phyloP scores from a whole-genome alignment of 2,113 vertebrate species.

The Xyrauchen texanus region DNA sequence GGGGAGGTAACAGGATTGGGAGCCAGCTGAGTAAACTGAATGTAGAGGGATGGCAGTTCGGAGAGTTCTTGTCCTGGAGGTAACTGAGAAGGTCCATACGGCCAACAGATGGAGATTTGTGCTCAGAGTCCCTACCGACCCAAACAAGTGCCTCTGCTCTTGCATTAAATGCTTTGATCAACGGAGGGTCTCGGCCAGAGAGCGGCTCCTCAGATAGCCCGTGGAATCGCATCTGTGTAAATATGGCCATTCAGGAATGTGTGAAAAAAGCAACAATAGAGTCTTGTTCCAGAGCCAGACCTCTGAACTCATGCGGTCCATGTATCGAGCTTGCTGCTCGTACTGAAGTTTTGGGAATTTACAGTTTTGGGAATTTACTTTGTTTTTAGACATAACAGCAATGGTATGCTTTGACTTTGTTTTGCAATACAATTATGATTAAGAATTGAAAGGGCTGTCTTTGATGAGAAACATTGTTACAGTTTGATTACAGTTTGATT shows the following conservation, averaged over 20 bases:
- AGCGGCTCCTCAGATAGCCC: conserved; percentile 81
- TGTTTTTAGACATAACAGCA: conserved; percentile 69
- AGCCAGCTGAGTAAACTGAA: conserved; percentile 79
- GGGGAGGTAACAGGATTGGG: conserved; percentile 71
- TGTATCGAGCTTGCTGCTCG: conserved; percentile 61
- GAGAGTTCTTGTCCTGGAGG: conserved; percentile 72
- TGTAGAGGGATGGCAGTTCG: conserved; percentile 60
- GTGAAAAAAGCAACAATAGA: conserved; percentile 81
- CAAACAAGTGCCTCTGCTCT: conserved; percentile 87
- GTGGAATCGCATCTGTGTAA: conserved; percentile 97
- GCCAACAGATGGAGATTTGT: conserved; percentile 92
- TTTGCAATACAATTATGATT: background rate
- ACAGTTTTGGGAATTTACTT: conserved; percentile 61
- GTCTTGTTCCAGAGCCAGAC: conserved; percentile 69
- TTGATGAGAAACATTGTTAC: background rate
- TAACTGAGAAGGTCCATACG: conserved; percentile 82
- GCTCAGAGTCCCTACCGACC: conserved; percentile 78
- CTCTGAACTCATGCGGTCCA: conserved; percentile 67
- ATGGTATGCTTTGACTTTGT: conserved; percentile 35
- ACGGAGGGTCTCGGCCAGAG: conserved; percentile 80
- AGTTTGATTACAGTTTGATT: no score
- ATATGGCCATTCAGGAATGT: conserved; percentile 85
- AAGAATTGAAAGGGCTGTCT: background rate
- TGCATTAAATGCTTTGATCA: conserved; percentile 92
- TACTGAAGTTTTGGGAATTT: conserved; percentile 65